phyloP scores from a whole-genome alignment of 1,140 invertebrate species.

The Ganaspis sp. region DNA sequence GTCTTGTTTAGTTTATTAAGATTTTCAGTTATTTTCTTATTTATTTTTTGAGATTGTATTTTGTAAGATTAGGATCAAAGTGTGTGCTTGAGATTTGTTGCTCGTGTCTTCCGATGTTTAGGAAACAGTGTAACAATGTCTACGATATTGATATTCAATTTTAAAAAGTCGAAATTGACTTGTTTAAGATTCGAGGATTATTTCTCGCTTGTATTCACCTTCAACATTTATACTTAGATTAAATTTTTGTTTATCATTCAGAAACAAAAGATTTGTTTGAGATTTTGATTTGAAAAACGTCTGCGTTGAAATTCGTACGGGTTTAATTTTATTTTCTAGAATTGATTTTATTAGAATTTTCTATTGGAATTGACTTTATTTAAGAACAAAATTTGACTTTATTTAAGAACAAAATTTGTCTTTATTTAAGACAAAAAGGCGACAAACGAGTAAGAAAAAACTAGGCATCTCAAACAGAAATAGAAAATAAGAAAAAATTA shows the following conservation, averaged over 20 bases:
- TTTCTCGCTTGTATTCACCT: background rate
- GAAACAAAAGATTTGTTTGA: background rate
- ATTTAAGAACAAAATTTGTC: no score
- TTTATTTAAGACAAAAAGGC: no score
- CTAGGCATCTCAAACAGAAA: no score
- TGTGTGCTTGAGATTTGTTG: background rate
- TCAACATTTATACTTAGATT: background rate
- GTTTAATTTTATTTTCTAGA: no score
- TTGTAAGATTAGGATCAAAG: background rate
- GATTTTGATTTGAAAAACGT: no score
- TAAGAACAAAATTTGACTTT: no score
- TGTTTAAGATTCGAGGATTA: background rate
- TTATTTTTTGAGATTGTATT: slow-evolving; percentile 14
- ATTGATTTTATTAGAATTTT: no score
- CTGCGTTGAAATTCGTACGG: no score
- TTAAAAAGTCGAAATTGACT: background rate
- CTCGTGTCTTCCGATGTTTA: background rate
- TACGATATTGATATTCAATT: slow-evolving; percentile 10
- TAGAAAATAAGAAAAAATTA: no score
- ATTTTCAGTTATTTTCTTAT: background rate
- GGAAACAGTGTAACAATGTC: background rate
- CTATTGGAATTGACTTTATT: no score
- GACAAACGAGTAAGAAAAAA: no score
- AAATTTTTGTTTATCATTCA: background rate
- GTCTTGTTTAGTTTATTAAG: background rate